Base-by-base conservation (phyloP, 2,113 vertebrate genomes). In the Hippolais icterina region DNA sequence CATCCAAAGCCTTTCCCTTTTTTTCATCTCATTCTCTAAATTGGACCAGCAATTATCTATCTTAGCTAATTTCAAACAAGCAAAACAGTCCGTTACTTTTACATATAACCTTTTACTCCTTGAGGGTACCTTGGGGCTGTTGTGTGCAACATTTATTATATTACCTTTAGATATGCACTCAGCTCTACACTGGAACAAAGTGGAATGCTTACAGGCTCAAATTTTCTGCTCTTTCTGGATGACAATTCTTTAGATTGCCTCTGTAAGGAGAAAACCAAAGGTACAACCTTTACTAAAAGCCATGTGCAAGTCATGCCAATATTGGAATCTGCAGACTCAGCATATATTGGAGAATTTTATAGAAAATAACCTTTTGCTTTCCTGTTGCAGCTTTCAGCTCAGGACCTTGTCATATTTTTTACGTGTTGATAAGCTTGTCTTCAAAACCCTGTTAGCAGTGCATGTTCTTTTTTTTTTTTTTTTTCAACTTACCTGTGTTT, bases 21-120 rank as follows among this genome's bases (percentile, higher is more conserved):
- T 93, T 89, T 4, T 0, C 27, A 28, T 92, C 92, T 71, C 72
- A 93, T 90, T 93, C 87, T 66, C 91, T 94, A 84, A 93, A 93
- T 81, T 47, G 56, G 39, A 80, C 83, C 44, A 56, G n/a, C 82
- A 74, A 61, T 96, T 94, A 66, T 72, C 64, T 78, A 37, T 52
- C 56, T 80, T 57, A 72, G 27, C 23, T 89, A 41, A 39, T 81
- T 93, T 91, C 63, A 93, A 83, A 79, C 57, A 82, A 87, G 20
- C 10, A 39, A 83, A 87, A 66, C n/a, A 60, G 63, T 81, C 39
- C 39, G 46, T 83, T 53, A 35, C 15, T 86, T 90, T 83, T 49
- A 11, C 18, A 14, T 4, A 37, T 41, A 75, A 61, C 15, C 12
- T 83, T 94, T 68, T 44, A 59, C 35, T 77, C 13, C 33, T 46